Base-by-base conservation (phyloP, 2,888 invertebrate genomes). In the Drosophila yooni region DNA sequence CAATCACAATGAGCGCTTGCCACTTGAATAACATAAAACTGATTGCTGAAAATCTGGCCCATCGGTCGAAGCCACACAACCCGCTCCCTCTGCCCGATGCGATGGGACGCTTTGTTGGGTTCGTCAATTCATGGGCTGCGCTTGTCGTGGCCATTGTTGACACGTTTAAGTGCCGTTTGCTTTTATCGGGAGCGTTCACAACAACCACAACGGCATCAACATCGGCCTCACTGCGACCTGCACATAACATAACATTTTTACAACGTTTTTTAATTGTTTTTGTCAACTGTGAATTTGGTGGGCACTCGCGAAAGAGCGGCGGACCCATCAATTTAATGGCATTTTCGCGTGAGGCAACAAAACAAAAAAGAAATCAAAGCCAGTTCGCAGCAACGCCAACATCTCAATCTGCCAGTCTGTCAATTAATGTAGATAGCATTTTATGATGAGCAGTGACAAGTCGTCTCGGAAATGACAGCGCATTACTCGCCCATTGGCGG, bases 151-250 rank as follows among this genome's bases (percentile, higher is more conserved):
- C 83, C 83, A 86, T 86, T 90, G 87, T 88, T 88, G 87, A 89
- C 87, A 87, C 90, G 88, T 86, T 89, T 87, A 87, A 87, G 87
- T 86, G 90, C 77, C 88, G 88, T 83, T 87, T 86, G 88, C 86
- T 87, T 87, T 89, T 87, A 87, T 87, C 88, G 81, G 81, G 74
- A 60, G 57, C 68, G 73, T 71, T 66, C 73, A 74, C 79, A 88
- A 67, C 70, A 73, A 75, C 66, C 66, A 79, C 70, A 74, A 5
- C 33, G 50, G 25, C 46, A 58, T 25, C 25, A 18, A 25, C 46
- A 46, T 48, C 51, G n/a, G 54, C 36, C 13, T 46, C 15, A 21
- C 38, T 3, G 68, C 67, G 59, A 86, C 79, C 80, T 78, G 87
- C 82, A 81, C 83, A 81, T 83, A 86, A 81, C 83, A 81, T 83